phyloP scores from a whole-genome alignment of 2,113 vertebrate genomes.

The Brachypteracias leptosomus region DNA sequence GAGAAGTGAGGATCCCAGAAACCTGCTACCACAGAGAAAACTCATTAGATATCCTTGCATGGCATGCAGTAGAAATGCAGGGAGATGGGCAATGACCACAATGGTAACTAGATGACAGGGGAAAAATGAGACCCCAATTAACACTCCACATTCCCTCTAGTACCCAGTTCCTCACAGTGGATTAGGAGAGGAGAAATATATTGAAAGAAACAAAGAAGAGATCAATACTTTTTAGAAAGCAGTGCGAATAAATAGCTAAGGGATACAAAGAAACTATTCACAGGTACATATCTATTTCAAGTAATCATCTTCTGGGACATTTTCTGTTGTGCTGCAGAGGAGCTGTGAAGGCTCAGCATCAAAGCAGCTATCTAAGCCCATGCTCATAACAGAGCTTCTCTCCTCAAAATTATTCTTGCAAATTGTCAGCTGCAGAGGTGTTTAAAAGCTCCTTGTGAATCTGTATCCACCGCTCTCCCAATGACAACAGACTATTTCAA shows the following conservation, averaged over 20 bases:
- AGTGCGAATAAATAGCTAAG: neutral
- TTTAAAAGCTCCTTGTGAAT: neutral
- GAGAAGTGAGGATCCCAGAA: neutral
- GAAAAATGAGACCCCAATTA: neutral
- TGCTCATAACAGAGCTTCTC: neutral
- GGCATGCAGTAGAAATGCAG: neutral
- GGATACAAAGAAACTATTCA: neutral
- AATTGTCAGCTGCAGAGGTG: neutral
- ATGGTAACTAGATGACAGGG: neutral
- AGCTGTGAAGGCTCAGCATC: neutral
- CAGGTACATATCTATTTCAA: neutral
- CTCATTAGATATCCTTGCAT: neutral
- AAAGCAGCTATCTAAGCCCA: neutral
- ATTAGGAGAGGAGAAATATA: neutral
- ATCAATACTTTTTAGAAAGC: neutral
- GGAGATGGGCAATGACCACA: neutral
- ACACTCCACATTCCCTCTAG: neutral
- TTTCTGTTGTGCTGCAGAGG: neutral
- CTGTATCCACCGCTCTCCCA: neutral
- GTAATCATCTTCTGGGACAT: neutral
- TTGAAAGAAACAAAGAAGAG: neutral
- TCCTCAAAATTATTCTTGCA: neutral
- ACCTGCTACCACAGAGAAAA: neutral
- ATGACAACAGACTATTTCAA: neutral
- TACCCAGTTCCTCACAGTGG: neutral